A percentile compares a stretch with the other conserved stretches of the same genome.
Evolutionary conservation across 2,888 invertebrate species (phyloP).

Genomic region (Dolomedes plantarius): DNA sequence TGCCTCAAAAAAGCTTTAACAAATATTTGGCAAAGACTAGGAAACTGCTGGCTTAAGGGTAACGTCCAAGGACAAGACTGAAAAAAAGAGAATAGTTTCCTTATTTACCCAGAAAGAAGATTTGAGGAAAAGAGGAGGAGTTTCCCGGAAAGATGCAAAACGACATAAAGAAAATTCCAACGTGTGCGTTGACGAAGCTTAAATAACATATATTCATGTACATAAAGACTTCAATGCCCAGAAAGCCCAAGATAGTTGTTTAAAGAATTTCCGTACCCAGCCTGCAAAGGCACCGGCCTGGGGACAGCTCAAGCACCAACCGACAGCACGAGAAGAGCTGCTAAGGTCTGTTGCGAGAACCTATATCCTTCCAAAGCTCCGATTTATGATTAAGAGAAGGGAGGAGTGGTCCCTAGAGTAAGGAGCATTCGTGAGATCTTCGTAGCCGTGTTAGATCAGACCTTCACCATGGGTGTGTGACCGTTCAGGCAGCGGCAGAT

Average conservation of each 20-base stretch:
- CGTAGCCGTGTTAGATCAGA: slow-evolving; percentile 41
- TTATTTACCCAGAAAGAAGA: slow-evolving; percentile 5
- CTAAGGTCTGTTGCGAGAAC: slow-evolving; percentile 36
- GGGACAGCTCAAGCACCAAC: neutral
- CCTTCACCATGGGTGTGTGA: slow-evolving; percentile 32
- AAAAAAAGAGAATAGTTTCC: neutral
- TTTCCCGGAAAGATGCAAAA: neutral
- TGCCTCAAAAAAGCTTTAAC: slow-evolving; percentile 31
- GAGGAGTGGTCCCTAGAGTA: neutral
- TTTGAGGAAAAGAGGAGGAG: neutral
- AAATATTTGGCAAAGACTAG: slow-evolving; percentile 69
- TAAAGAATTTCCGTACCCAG: neutral
- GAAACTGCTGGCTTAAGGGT: slow-evolving; percentile 41
- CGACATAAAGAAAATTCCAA: neutral
- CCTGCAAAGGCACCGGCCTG: neutral
- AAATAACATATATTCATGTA: slow-evolving; percentile 12
- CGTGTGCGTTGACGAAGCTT: slow-evolving; percentile 33
- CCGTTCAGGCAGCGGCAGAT: slow-evolving; percentile 21
- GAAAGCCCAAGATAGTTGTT: neutral
- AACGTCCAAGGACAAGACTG: neutral
- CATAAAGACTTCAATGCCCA: neutral
- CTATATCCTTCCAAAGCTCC: slow-evolving; percentile 45
- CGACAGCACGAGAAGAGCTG: neutral
- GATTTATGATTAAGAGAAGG: slow-evolving; percentile 14
- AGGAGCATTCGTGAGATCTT: slow-evolving; percentile 35